Conservation (phyloP, 2,113 vertebrate species). For the Amazona guildingii region DNA sequence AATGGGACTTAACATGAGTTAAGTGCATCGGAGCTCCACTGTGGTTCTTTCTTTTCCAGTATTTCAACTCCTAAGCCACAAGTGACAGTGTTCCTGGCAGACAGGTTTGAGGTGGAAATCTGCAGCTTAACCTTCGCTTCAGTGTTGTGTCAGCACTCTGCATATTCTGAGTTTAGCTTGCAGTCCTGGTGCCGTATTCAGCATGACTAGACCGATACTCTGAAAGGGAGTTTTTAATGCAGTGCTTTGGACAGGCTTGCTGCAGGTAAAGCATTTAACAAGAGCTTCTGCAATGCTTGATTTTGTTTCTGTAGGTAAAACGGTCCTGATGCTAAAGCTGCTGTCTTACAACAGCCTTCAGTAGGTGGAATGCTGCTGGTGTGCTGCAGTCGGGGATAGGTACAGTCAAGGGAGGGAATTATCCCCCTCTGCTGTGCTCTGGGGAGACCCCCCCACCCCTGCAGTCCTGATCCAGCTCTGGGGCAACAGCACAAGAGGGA, state of each 20-base stretch:
- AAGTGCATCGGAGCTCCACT: background rate
- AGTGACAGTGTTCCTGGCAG: background rate
- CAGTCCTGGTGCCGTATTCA: background rate
- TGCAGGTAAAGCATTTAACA: background rate
- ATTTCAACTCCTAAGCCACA: background rate
- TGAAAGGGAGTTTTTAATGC: background rate
- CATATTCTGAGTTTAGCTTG: background rate
- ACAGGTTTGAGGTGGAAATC: background rate
- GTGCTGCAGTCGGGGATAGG: accelerated
- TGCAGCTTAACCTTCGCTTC: background rate
- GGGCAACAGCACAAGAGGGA: background rate
- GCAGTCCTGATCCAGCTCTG: background rate
- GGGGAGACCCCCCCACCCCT: background rate
- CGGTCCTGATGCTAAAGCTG: background rate
- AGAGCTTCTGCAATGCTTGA: background rate
- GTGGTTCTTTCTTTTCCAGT: background rate
- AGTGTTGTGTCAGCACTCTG: background rate
- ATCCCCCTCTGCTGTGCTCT: background rate
- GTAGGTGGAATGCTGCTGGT: background rate
- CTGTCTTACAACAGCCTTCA: background rate
- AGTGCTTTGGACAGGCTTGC: background rate
- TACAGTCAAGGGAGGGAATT: background rate
- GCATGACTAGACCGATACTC: accelerated
- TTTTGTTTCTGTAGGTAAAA: background rate
- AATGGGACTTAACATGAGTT: background rate